Percentiles rank a stretch among this genome's conserved stretches.
Conservation (phyloP, 2,113 vertebrate species). For the Sus scrofa region DNA sequence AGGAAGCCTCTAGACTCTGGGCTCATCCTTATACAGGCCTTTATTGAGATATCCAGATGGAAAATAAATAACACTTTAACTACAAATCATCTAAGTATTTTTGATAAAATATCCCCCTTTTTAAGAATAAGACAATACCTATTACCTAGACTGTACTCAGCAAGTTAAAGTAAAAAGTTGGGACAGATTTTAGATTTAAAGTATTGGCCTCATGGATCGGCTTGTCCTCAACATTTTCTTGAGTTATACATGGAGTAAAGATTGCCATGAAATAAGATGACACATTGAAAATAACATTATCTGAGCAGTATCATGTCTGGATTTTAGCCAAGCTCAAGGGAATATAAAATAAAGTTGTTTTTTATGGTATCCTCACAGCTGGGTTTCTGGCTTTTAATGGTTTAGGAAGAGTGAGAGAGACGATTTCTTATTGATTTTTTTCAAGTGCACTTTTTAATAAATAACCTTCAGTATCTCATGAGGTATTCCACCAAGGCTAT, state of each 20-base stretch:
- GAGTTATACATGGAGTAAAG: background rate
- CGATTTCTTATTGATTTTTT: slow-evolving; percentile 64
- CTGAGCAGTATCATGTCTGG: slow-evolving; percentile 28
- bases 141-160: background rate
- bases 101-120: background rate
- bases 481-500: background rate
- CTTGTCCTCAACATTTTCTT: slow-evolving; percentile 41
- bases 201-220: background rate
- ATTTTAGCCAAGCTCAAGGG: slow-evolving; percentile 43
- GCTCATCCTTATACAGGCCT: background rate
- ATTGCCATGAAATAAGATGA: slow-evolving; percentile 48
- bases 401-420: slow-evolving; percentile 40
- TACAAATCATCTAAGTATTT: background rate
- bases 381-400: slow-evolving; percentile 46
- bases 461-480: slow-evolving; percentile 37
- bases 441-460: slow-evolving; percentile 70
- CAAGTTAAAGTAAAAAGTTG: background rate
- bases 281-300: slow-evolving; percentile 51
- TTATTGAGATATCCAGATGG: background rate
- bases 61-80: background rate
- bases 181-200: slow-evolving; percentile 7
- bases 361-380: slow-evolving; percentile 16
- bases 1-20: background rate
- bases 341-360: slow-evolving; percentile 59
- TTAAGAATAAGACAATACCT: background rate